Evolutionary conservation across 1,140 invertebrate species (phyloP), one percentile per base, ranked within the genome.

Genomic region (Ostrea denselamellosa): DNA sequence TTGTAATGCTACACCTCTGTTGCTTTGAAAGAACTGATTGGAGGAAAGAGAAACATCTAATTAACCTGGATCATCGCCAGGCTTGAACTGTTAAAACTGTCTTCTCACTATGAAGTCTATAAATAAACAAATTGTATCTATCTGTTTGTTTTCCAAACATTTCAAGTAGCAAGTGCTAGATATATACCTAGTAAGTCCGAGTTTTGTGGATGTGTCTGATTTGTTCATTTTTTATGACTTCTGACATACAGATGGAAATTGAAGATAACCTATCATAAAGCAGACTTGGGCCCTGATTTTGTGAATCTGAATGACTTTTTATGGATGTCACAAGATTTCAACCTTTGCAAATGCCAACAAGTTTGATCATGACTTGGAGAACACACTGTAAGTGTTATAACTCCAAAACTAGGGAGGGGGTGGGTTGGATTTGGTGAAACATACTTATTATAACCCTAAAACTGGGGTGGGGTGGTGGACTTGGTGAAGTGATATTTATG

Each of bases 121-220:
- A 77, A 77, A 77, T 77, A 77, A 77, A 77, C 68, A 77, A 77
- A 77, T 22, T 77, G 68, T 77, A 77, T 77, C 68, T 77, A 77
- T 77, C 68, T 77, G 68, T 77, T 77, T 77, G 68, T 77, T 44
- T 77, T 77, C 28, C 25, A 77, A 77, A 28, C 68, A 77, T 77
- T 14, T 77, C 68, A 28, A 77, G 28, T 25, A 9, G 68, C 68
- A 77, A 34, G 68, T 77, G 68, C 25, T 77, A 22, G 28, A 77
- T 77, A 7, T 77, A 7, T 62, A 77, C 68, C 25, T 14, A 14
- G 68, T 12, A 34, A 25, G 22, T 77, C 9, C 12, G 17, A 62
- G 22, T 28, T 25, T 77, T 77, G n/a, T 14, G n/a, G 56, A 62
- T 19, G 5, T n/a, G 56, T 62, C 17, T 17, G 68, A 77, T 77